Percentiles rank a stretch among this genome's conserved stretches.
Evolutionary conservation across 2,113 vertebrate genomes (phyloP).

Genomic region (Sinosuthora webbiana): DNA sequence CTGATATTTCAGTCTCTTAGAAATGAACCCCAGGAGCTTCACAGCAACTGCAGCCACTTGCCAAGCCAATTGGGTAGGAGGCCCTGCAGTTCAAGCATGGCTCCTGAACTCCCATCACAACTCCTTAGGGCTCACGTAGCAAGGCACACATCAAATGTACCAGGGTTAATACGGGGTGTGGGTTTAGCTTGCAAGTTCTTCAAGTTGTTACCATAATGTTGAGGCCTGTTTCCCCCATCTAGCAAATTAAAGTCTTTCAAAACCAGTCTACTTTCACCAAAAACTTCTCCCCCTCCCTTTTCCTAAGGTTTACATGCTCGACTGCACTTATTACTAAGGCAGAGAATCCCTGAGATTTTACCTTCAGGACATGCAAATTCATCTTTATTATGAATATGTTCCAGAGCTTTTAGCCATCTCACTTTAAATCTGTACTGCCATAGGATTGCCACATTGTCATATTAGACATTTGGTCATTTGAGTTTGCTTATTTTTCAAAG

Average conservation of each 20-base stretch:
- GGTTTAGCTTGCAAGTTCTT: not conserved
- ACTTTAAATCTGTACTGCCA: not conserved
- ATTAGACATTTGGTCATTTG: not conserved
- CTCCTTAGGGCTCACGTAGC: rapidly evolving
- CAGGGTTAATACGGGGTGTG: rapidly evolving
- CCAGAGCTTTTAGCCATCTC: not conserved
- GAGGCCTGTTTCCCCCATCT: rapidly evolving
- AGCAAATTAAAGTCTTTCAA: not conserved
- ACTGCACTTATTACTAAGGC: not conserved
- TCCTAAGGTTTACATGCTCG: not conserved
- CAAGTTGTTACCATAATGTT: rapidly evolving
- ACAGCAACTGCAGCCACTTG: rapidly evolving
- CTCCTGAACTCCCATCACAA: rapidly evolving
- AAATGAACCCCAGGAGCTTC: rapidly evolving
- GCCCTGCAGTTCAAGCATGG: rapidly evolving
- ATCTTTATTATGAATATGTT: not conserved
- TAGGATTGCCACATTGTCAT: not conserved
- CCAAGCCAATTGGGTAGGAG: not conserved
- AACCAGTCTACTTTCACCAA: not conserved
- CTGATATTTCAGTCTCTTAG: not conserved
- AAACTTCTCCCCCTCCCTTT: not conserved
- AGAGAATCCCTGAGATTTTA: not conserved
- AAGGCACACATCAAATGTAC: no score
- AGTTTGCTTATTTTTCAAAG: not conserved
- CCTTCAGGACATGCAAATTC: not conserved